Conservation (phyloP, 1,140 invertebrate species). For the Penaeus indicus region DNA sequence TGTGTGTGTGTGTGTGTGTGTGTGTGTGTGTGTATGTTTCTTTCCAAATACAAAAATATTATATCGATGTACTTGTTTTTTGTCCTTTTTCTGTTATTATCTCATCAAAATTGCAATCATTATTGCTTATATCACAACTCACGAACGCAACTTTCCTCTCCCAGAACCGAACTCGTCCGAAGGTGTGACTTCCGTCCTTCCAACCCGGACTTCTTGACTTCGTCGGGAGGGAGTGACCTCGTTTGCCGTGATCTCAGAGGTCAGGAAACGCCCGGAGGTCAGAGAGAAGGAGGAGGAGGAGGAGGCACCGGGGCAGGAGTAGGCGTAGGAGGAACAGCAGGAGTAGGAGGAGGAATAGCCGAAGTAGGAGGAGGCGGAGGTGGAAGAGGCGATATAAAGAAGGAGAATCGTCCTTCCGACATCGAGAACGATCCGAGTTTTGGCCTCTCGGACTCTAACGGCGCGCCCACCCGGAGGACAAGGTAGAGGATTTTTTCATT, state of each 20-base stretch:
- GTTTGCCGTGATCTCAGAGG: conserved; percentile 42
- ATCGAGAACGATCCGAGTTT: conserved; percentile 60
- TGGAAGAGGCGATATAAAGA: not conserved
- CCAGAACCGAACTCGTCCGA: conserved; percentile 40
- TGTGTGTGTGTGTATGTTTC: too few relatives aligned
- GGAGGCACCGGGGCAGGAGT: not conserved
- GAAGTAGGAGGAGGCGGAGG: not conserved
- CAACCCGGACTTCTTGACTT: conserved; percentile 29
- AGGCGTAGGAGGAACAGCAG: not conserved
- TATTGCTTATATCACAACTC: too few relatives aligned
- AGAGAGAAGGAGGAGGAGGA: not conserved
- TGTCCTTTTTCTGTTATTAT: too few relatives aligned
- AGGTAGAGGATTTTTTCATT: conserved; percentile 24
- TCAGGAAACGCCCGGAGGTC: conserved; percentile 32
- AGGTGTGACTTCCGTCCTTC: conserved; percentile 33
- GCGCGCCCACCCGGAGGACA: conserved; percentile 33
- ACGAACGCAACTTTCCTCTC: too few relatives aligned
- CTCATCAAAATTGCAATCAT: too few relatives aligned
- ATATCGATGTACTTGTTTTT: too few relatives aligned
- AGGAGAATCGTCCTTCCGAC: conserved; percentile 43
- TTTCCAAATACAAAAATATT: too few relatives aligned
- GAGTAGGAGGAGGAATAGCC: not conserved
- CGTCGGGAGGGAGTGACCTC: conserved; percentile 25
- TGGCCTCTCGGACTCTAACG: conserved; percentile 46
- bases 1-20: too few relatives aligned